These are phyloP conservation scores for Parthenolecanium corni DNA, from an alignment of 2,888 invertebrate genomes.

Conservation along the genomic window DNA sequence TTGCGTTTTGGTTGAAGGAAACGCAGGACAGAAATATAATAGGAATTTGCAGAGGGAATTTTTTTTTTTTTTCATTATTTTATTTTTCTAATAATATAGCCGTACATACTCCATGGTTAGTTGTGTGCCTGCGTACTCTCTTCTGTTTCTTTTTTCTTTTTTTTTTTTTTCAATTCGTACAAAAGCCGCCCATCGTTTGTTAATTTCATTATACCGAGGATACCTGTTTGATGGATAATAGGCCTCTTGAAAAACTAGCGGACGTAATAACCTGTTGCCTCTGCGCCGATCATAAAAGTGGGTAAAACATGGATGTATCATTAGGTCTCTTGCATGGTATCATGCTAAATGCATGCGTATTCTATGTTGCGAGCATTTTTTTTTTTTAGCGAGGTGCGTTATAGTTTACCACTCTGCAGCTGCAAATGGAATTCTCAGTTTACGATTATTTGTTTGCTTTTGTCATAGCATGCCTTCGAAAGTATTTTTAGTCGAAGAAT, in stretches of 20 bases:
- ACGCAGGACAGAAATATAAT: background rate
- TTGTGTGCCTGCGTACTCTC: background rate
- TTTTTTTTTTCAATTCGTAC: constrained; percentile 2
- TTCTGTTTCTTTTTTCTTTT: background rate
- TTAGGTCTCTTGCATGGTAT: background rate
- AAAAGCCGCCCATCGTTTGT: constrained; percentile 17
- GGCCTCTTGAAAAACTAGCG: constrained; percentile 12
- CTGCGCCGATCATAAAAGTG: background rate
- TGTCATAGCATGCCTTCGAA: too few relatives aligned
- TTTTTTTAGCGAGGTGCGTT: too few relatives aligned
- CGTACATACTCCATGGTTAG: too few relatives aligned
- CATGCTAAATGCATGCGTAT: too few relatives aligned
- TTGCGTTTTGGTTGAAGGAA: background rate
- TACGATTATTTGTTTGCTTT: too few relatives aligned
- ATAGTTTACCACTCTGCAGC: too few relatives aligned
- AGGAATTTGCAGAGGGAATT: background rate
- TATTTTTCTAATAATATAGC: background rate
- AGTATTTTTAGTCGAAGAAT: too few relatives aligned
- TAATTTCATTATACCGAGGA: constrained; percentile 14
- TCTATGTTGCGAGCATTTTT: too few relatives aligned
- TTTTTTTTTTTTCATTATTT: background rate
- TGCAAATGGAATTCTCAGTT: too few relatives aligned
- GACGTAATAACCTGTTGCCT: constrained; percentile 17
- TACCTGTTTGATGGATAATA: constrained; percentile 18
- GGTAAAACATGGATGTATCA: background rate